phyloP scores from a whole-genome alignment of 2,888 invertebrate species.

The Ornithoptera alexandrae region DNA sequence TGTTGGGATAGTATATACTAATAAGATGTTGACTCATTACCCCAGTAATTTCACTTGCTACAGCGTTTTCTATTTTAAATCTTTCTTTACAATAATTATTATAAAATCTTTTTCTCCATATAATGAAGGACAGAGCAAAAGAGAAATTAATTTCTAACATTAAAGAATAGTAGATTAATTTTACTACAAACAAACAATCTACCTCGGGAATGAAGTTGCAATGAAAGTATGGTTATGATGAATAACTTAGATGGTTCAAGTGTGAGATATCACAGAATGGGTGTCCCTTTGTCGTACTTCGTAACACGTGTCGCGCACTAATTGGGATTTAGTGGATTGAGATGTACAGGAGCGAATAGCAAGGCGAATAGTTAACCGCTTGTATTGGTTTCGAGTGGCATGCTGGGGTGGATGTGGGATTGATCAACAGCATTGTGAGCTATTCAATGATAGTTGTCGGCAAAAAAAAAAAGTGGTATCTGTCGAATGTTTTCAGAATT shows the following conservation, averaged over 20 bases:
- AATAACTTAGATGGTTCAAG: slow-evolving; percentile 3
- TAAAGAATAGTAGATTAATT: not conserved
- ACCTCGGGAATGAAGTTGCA: not conserved
- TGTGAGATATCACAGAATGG: slow-evolving; percentile 13
- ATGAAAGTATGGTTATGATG: slow-evolving; percentile 2
- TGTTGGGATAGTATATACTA: too few species aligned
- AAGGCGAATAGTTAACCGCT: slow-evolving; percentile 21
- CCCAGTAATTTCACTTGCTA: too few species aligned
- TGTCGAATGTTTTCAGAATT: slow-evolving; percentile 21
- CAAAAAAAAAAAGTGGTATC: slow-evolving; percentile 8
- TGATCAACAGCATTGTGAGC: slow-evolving; percentile 13
- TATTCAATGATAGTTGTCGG: slow-evolving; percentile 2
- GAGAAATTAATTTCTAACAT: not conserved
- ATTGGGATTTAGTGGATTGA: slow-evolving; percentile 28
- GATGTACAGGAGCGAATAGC: slow-evolving; percentile 18
- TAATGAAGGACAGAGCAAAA: not conserved
- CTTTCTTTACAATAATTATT: too few species aligned
- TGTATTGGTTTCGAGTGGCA: slow-evolving; percentile 22
- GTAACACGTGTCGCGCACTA: slow-evolving; percentile 27
- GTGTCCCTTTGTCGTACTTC: slow-evolving; percentile 26
- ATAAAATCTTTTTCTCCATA: not conserved
- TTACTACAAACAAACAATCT: not conserved
- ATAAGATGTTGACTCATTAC: too few species aligned
- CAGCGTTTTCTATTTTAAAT: too few species aligned
- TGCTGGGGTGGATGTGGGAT: slow-evolving; percentile 6